Base-by-base conservation (phyloP, 2,888 invertebrate genomes). In the Phortica magna region DNA sequence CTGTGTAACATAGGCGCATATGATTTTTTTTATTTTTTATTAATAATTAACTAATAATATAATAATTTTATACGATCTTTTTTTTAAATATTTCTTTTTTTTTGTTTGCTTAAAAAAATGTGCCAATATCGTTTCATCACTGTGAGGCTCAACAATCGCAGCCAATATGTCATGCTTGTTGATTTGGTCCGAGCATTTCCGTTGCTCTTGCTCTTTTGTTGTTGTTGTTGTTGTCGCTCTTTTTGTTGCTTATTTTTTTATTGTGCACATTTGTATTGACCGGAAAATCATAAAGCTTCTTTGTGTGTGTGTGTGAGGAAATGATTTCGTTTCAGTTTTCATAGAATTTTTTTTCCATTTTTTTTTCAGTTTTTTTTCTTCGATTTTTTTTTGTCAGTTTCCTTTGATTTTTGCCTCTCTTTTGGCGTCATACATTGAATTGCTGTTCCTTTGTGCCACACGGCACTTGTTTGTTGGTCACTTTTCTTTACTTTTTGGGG, bases 211-310 rank as follows among this genome's bases (percentile, higher is more conserved):
- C 31, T 31, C 31, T 31, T 31, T 31, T 31, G 31, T 31, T 31
- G 31, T 31, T 31, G 31, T 31, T 31, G 31, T 31, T 31, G 31
- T 31, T 4, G 31, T 31, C 5, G 31, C 1, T 22, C 61, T 19
- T 17, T 22, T 17, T 61, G 12, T 61, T 65, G 31, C 9, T 14
- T 31, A 31, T 7, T n/a, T 31, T 64, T 65, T 14, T 41, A 65
- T 65, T 65, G 65, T 65, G 39, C 65, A 41, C 0, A 64, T 31
- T 85, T 88, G 88, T 88, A 85, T 88, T 88, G 88, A 88, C 85
- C 88, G 85, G 88, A 85, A 85, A 85, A 88, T 85, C 88, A 88
- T 88, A 85, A 88, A 88, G 85, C 88, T 85, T 87, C 83, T 85
- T 85, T 14, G 39, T 39, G 39, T 41, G 31, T 64, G 64, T 64